Evolutionary conservation across 2,888 invertebrate species (phyloP), one percentile per base, ranked within the genome.

Genomic region (Aphidoletes aphidimyza): DNA sequence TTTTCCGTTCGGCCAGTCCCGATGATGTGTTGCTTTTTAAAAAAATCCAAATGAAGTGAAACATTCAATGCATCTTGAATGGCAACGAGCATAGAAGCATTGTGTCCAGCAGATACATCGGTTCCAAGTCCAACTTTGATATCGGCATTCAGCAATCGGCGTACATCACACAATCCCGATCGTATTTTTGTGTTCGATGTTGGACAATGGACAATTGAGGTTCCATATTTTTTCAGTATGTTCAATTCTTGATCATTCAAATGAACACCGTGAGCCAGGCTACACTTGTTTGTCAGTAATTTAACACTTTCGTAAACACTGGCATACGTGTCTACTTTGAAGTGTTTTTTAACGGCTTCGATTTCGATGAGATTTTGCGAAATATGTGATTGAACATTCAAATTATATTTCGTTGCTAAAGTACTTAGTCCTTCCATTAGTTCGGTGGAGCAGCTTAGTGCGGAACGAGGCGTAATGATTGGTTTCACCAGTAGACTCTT

Each of bases 321-420:
- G 0, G 94, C 92, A 89, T 97, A 98, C 39, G 91, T 91, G 14
- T 11, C 69, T 78, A 91, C 89, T 85, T 91, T 91, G 87, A 92
- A 94, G 0, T 91, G 88, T 81, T 92, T 87, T 85, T 92, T 89
- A 0, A 96, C 95, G 87, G 92, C 91, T 86, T 92, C 90, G 84
- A 96, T 91, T 91, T 98, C 97, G 5, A 92, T 91, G 30, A 90
- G 86, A 88, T 94, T 96, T 90, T 98, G 97, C 30, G 95, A 95
- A 85, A 97, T 93, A 88, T 98, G 97, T 84, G 94, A 96, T 95
- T 96, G 97, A 87, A 97, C 93, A 86, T 92, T 93, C 85, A 96
- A 91, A 87, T 94, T 89, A 87, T 93, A 91, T 86, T 92, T 91
- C 83, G 91, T 90, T 0, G 97, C 95, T 84, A 97, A 90, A 84